Percentiles rank a stretch among this genome's conserved stretches.
Evolutionary conservation across 1,140 invertebrate genomes (phyloP).

Genomic region (Bombus difficillimus): DNA sequence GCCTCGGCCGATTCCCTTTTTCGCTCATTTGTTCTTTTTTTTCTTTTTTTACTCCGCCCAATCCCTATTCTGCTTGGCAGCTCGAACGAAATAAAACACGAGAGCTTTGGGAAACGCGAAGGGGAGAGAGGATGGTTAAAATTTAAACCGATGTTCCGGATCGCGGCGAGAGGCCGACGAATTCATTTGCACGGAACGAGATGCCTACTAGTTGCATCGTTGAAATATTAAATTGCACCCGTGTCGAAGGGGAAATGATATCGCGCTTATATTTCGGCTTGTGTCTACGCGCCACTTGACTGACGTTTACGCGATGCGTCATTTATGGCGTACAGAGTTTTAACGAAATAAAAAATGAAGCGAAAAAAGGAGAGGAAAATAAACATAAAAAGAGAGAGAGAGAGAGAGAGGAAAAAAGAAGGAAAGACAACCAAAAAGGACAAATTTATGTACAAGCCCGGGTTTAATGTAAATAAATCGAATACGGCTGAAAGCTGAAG

Average conservation of each 20-base stretch:
- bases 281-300: neutral
- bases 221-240: conserved; percentile 36
- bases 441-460: conserved; percentile 19
- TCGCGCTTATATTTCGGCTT: neutral
- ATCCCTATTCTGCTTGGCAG: conserved; percentile 14
- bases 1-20: conserved; percentile 9
- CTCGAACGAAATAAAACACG: conserved; percentile 26
- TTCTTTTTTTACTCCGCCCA: neutral
- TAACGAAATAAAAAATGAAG: neutral
- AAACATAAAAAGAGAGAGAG: neutral
- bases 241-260: conserved; percentile 27
- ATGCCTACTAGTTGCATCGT: conserved; percentile 39
- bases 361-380: neutral
- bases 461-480: conserved; percentile 45
- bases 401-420: neutral
- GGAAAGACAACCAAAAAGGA: neutral
- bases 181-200: conserved; percentile 34
- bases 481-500: conserved; percentile 22
- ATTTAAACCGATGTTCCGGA: conserved; percentile 34
- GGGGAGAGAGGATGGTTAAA: neutral
- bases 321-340: neutral
- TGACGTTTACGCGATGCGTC: neutral
- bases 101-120: neutral
- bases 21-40: conserved; percentile 15
- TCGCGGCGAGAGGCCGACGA: conserved; percentile 23